Conservation (phyloP, 2,113 vertebrate genomes). For the Balaenoptera acutorostrata region DNA sequence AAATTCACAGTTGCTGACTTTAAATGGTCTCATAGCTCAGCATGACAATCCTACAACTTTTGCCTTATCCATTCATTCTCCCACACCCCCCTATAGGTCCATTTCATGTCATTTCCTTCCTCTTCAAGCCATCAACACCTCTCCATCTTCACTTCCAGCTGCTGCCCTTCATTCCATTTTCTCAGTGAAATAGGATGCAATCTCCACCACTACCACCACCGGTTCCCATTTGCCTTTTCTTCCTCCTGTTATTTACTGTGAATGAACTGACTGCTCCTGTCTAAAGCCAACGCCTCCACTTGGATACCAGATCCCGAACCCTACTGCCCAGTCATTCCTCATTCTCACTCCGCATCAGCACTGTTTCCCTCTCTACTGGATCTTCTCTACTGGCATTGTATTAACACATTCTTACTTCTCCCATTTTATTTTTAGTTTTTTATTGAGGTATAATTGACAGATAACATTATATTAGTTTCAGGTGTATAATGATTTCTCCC, state of each 20-base stretch:
- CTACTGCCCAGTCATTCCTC: not conserved
- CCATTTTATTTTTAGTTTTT: not conserved
- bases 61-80: not conserved
- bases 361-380: not conserved
- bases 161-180: not conserved
- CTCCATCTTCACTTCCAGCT: not conserved
- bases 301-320: not conserved
- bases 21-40: not conserved
- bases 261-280: not conserved
- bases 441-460: not conserved
- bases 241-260: not conserved
- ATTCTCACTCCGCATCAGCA: not conserved
- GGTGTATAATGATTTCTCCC: not conserved
- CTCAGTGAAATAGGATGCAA: not conserved
- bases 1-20: not conserved
- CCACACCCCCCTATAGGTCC: not conserved
- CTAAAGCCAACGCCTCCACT: not conserved
- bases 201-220: not conserved
- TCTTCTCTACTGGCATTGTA: not conserved
- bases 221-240: not conserved
- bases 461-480: not conserved
- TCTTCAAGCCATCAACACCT: not conserved
- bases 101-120: not conserved
- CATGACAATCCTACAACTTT: not conserved
- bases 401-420: not conserved